Conservation (phyloP, 2,888 invertebrate species). For the Phortica magna region DNA sequence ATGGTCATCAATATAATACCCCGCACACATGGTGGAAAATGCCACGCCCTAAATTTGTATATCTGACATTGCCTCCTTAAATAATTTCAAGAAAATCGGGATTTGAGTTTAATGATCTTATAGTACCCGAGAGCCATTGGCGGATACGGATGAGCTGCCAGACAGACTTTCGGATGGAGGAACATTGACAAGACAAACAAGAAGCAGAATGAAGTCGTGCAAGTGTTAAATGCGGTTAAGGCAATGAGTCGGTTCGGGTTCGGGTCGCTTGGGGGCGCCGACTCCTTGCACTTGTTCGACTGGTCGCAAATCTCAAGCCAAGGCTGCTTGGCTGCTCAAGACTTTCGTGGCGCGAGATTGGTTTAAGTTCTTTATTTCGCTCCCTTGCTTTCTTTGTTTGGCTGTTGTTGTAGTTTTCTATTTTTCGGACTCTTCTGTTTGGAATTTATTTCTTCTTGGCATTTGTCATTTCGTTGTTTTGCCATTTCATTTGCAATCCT, state of each 20-base stretch:
- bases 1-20: slow-evolving; percentile 39
- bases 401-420: slow-evolving; percentile 53
- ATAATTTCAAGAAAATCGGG: not conserved
- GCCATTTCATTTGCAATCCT: not conserved
- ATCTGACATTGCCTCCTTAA: not conserved
- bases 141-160: too few relatives aligned
- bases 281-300: too few relatives aligned
- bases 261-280: too few relatives aligned
- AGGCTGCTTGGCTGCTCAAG: too few relatives aligned
- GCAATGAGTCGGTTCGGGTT: too few relatives aligned
- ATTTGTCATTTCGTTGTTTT: not conserved
- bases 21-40: slow-evolving; percentile 31
- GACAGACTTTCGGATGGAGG: too few relatives aligned
- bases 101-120: not conserved
- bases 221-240: too few relatives aligned
- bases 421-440: not conserved
- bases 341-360: too few relatives aligned
- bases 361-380: too few relatives aligned
- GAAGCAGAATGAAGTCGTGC: not conserved
- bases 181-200: not conserved
- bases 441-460: slow-evolving; percentile 19
- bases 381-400: slow-evolving; percentile 52
- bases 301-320: too few relatives aligned
- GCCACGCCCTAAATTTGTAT: not conserved
- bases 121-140: too few relatives aligned